phyloP scores from a whole-genome alignment of 2,797 vertebrate genomes.

The Zonotrichia albicollis region DNA sequence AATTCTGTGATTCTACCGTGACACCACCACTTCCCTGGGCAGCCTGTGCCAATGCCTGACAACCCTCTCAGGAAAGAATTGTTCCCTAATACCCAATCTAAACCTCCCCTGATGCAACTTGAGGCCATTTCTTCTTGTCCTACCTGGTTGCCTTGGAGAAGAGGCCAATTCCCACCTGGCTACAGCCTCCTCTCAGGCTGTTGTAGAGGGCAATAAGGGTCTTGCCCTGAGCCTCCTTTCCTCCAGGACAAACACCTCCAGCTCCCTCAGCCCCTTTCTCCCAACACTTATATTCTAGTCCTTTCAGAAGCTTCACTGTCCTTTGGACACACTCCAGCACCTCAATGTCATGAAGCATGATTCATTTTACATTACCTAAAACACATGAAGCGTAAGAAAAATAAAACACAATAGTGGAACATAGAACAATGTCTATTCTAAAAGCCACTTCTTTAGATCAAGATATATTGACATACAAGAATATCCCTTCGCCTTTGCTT shows the following conservation, averaged over 20 bases:
- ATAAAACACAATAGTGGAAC: not conserved
- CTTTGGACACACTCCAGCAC: not conserved
- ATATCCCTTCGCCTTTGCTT: not conserved
- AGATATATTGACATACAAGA: not conserved
- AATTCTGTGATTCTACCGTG: fast-evolving
- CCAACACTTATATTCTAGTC: not conserved
- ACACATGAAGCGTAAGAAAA: not conserved
- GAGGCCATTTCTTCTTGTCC: not conserved
- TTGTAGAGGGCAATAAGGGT: no score
- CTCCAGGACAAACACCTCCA: not conserved
- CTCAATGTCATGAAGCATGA: not conserved
- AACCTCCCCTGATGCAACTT: fast-evolving
- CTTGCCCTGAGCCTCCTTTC: not conserved
- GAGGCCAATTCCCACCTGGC: not conserved
- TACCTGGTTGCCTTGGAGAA: not conserved
- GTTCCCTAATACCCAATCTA: not conserved
- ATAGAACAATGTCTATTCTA: not conserved
- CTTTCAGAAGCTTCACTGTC: not conserved
- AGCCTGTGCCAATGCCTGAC: not conserved
- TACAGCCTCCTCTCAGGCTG: not conserved
- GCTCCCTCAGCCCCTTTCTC: not conserved
- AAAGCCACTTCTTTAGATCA: not conserved
- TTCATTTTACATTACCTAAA: not conserved
- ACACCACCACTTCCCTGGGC: not conserved
- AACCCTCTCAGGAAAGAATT: not conserved